Percentiles rank a stretch among this genome's conserved stretches.
Evolutionary conservation across 2,797 vertebrate species (phyloP).

Genomic region (Onychomys arenicola): DNA sequence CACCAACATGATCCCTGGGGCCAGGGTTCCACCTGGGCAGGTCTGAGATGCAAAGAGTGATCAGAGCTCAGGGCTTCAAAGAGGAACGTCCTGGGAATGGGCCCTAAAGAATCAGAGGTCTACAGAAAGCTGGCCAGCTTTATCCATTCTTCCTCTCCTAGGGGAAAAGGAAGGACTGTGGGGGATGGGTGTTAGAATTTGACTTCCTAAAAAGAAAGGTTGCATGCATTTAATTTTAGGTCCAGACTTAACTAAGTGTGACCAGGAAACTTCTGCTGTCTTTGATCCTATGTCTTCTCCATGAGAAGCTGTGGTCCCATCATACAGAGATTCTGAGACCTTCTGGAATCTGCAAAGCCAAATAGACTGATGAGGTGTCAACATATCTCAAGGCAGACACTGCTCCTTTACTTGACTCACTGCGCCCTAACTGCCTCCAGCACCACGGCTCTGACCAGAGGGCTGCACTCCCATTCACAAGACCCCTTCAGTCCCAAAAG

Average conservation of each 20-base stretch:
- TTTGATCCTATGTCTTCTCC: background rate
- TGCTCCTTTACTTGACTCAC: background rate
- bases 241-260: constrained; percentile 9
- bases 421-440: background rate
- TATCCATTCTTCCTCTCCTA: background rate
- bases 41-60: too few species aligned
- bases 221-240: background rate
- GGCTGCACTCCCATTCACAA: rapidly evolving
- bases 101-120: background rate
- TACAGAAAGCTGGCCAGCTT: too few species aligned
- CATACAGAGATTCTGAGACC: background rate
- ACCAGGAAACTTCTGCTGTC: background rate
- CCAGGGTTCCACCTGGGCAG: too few species aligned
- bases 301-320: background rate
- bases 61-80: background rate
- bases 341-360: background rate
- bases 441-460: rapidly evolving
- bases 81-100: background rate
- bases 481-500: background rate
- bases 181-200: background rate
- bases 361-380: background rate
- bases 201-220: background rate
- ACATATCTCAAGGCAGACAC: background rate
- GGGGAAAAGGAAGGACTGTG: background rate
- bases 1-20: background rate